Conservation (phyloP, 2,113 vertebrate genomes). For the Promerops cafer region DNA sequence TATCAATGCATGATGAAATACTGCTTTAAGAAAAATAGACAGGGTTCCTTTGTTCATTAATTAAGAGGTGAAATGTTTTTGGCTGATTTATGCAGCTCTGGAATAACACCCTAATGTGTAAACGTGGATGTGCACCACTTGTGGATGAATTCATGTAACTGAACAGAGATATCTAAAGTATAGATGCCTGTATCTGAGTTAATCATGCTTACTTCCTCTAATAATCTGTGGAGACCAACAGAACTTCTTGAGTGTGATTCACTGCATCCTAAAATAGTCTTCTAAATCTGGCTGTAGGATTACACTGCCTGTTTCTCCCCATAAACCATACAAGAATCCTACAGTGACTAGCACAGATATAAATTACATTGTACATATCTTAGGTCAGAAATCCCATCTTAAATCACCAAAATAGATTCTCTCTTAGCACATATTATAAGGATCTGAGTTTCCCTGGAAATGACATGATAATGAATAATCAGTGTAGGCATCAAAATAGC, state of each 20-base stretch:
- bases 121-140: background rate
- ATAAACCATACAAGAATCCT: background rate
- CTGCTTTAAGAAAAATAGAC: background rate
- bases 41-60: background rate
- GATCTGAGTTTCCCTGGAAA: background rate
- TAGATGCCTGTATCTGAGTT: background rate
- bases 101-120: background rate
- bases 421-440: background rate
- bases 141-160: background rate
- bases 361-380: background rate
- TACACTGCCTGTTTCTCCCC: background rate
- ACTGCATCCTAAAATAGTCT: constrained; percentile 10
- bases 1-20: background rate
- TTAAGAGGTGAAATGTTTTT: background rate
- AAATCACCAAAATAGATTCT: background rate
- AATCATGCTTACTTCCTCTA: background rate
- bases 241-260: background rate
- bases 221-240: background rate
- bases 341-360: background rate
- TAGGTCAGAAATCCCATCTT: background rate
- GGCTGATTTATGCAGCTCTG: background rate
- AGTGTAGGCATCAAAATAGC: background rate
- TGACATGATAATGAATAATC: background rate
- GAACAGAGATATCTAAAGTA: background rate
- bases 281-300: background rate